phyloP scores from a whole-genome alignment of 2,113 vertebrate genomes.

The Sapajus apella region DNA sequence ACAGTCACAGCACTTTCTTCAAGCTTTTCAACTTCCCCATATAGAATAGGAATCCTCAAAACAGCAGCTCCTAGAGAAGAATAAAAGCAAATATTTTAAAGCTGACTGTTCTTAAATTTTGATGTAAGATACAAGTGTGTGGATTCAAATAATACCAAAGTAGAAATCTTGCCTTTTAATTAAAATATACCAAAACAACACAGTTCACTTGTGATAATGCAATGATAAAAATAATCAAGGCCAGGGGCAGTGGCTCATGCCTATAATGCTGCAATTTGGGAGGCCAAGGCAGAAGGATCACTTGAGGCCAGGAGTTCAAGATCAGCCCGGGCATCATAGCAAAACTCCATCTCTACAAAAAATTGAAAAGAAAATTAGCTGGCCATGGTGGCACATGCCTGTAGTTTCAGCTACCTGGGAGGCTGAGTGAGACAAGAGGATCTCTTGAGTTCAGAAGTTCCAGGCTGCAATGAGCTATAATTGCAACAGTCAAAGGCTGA shows the following conservation, averaged over 20 bases:
- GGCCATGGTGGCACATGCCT: neutral
- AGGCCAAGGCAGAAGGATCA: neutral
- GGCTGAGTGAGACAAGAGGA: neutral
- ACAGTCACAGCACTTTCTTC: conserved; percentile 94
- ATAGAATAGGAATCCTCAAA: conserved; percentile 94
- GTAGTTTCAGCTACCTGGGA: neutral
- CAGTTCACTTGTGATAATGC: neutral
- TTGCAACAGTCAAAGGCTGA: neutral
- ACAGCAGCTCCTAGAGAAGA: conserved; percentile 88
- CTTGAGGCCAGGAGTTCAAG: neutral
- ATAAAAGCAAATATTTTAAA: neutral
- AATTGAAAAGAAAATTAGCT: neutral
- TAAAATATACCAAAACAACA: neutral
- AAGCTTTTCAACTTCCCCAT: conserved; percentile 93
- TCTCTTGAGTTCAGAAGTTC: neutral
- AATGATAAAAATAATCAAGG: neutral
- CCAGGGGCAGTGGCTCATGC: neutral
- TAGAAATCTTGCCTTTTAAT: neutral
- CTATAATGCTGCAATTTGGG: neutral
- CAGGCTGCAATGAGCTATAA: neutral
- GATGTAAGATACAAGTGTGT: neutral
- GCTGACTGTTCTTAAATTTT: neutral
- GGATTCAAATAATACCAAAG: neutral
- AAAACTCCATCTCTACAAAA: neutral
- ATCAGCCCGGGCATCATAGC: neutral